Conservation (phyloP, 2,797 vertebrate genomes). For the Paguma larvata region DNA sequence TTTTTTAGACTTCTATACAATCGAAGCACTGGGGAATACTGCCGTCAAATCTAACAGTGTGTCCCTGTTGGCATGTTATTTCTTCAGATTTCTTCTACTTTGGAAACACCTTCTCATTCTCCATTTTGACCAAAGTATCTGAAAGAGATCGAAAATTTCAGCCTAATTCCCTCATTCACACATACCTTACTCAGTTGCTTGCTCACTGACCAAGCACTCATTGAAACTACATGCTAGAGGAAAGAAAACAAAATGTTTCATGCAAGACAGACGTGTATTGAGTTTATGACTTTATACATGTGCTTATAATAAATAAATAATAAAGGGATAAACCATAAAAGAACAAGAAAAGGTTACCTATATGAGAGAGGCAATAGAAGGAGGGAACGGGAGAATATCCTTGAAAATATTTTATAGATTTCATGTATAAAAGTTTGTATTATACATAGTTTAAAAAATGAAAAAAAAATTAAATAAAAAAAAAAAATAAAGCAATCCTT, state of each 20-base stretch:
- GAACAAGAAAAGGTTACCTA: not conserved
- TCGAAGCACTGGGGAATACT: not conserved
- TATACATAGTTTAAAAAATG: not conserved
- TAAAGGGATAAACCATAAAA: not conserved
- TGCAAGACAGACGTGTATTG: not conserved
- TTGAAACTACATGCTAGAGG: not conserved
- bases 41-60: not conserved
- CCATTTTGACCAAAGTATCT: not conserved
- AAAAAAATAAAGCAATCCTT: not conserved
- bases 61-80: conserved; percentile 27
- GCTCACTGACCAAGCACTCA: not conserved
- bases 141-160: not conserved
- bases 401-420: not conserved
- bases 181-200: not conserved
- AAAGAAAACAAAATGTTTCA: not conserved
- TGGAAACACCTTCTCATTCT: conserved; percentile 35
- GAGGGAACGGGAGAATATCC: not conserved
- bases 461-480: not conserved
- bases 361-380: not conserved
- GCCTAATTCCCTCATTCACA: not conserved
- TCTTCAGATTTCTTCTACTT: not conserved
- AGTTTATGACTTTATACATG: not conserved
- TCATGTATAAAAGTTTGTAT: not conserved
- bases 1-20: not conserved
- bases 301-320: not conserved